These are phyloP conservation scores for Acanthis flammea DNA, from an alignment of 2,797 vertebrate species.

Conservation along the genomic window DNA sequence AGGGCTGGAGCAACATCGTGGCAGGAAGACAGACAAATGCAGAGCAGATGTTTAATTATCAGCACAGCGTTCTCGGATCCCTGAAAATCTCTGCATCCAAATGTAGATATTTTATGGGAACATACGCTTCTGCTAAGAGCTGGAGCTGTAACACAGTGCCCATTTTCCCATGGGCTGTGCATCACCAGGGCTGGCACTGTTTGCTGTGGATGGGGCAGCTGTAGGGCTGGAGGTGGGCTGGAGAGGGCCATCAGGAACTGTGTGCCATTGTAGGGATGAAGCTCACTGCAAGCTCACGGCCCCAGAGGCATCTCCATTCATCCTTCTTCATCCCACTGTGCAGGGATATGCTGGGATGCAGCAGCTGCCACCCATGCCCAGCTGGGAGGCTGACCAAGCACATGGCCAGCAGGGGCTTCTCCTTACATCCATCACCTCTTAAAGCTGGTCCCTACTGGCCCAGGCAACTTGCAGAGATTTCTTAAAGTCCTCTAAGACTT, in stretches of 20 bases:
- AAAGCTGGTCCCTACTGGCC: background rate
- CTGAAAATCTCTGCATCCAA: constrained; percentile 50
- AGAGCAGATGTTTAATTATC: constrained; percentile 69
- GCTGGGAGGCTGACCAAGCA: background rate
- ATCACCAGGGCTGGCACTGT: accelerated
- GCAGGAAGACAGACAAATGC: constrained; percentile 28
- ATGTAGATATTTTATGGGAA: constrained; percentile 25
- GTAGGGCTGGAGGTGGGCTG: background rate
- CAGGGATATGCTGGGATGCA: background rate
- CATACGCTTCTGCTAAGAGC: background rate
- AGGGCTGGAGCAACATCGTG: background rate
- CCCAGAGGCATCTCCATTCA: background rate
- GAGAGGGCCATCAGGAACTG: background rate
- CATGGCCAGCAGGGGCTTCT: background rate
- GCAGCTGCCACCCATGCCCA: background rate
- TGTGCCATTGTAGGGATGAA: background rate
- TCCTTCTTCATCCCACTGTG: background rate
- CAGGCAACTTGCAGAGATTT: background rate
- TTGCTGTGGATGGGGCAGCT: background rate
- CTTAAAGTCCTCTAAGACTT: background rate
- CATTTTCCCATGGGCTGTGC: background rate
- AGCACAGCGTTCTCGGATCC: background rate
- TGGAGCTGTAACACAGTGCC: background rate
- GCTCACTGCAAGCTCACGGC: accelerated
- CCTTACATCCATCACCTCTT: background rate